phyloP scores from a whole-genome alignment of 2,113 vertebrate genomes.

The Campylorhamphus procurvoides region DNA sequence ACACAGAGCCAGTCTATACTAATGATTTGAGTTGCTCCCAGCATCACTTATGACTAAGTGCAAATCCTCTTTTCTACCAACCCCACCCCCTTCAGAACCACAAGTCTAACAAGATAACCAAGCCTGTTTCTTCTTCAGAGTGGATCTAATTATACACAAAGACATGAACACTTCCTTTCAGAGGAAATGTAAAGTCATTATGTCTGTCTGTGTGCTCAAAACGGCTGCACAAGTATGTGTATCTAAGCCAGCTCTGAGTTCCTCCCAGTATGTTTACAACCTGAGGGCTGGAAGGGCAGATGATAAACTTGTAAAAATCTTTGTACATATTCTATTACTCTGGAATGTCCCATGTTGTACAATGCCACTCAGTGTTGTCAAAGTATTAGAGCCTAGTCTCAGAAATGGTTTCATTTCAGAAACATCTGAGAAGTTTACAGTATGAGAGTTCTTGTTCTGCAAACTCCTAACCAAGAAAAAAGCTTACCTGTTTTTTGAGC shows the following conservation, averaged over 20 bases:
- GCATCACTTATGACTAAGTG: constrained; percentile 4
- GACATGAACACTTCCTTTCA: neutral
- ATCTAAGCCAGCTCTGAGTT: neutral
- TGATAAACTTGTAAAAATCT: neutral
- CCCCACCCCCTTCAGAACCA: neutral
- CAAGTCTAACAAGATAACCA: constrained; percentile 9
- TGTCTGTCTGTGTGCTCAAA: fast-evolving
- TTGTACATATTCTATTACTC: neutral
- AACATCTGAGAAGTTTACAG: neutral
- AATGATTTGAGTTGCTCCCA: constrained; percentile 23
- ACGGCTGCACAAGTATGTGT: neutral
- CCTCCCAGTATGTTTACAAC: neutral
- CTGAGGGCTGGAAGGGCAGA: neutral
- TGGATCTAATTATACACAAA: neutral
- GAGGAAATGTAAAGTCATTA: neutral
- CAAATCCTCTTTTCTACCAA: neutral
- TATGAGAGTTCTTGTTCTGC: neutral
- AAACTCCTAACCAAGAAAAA: neutral
- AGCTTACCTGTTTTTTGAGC: neutral
- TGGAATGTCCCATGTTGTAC: neutral
- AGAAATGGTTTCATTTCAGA: neutral
- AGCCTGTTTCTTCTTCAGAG: neutral
- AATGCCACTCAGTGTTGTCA: neutral
- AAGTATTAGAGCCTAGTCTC: neutral
- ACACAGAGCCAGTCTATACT: neutral